Evolutionary conservation across 1,140 invertebrate genomes (phyloP), one percentile per base, ranked within the genome.

Genomic region (Anadara kagoshimensis): DNA sequence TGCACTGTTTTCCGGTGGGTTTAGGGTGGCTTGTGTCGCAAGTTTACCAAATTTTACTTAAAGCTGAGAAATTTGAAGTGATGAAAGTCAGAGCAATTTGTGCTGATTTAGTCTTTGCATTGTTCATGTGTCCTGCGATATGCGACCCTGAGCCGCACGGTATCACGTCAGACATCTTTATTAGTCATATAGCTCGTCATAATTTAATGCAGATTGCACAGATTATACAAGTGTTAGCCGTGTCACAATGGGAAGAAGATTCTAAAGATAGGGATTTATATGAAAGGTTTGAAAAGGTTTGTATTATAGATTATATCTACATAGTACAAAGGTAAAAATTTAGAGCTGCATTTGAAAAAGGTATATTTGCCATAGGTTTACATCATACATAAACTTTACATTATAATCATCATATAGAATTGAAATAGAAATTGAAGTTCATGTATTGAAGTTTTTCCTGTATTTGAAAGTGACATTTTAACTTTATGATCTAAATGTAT

Each of bases 61-160:
- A 80, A 81, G 77, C 57, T 75, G 89, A 65, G 86, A 93, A 90
- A 90, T 93, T 74, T 90, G 94, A 81, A 92, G 93, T 11, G 93
- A 70, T 75, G 20, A 81, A 89, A 71, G 89, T 88, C 0, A 57
- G 86, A 53, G 82, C 88, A 18, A 86, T 99, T 80, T 96, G 95
- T 85, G 95, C 95, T 0, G 97, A 99, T 86, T 90, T 99, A 22
- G 94, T 99, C 14, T 96, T 99, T 86, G 95, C 94, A 2, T 93
- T 96, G 80, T 98, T 98, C 79, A 96, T 99, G 71, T 99, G 97
- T 85, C 96, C 97, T 11, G 97, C 97, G 0, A 96, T 99, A 56
- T 95, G 97, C 36, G 96, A 98, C 90, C 97, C 98, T 0, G 97
- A 99, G 89, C 94, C 96, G 0, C 94, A 97, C 88, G 97, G 97